Percentiles rank a stretch among this genome's conserved stretches.
phyloP scores from a whole-genome alignment of 2,113 vertebrate species.

The Sterrhoptilus dennistouni region DNA sequence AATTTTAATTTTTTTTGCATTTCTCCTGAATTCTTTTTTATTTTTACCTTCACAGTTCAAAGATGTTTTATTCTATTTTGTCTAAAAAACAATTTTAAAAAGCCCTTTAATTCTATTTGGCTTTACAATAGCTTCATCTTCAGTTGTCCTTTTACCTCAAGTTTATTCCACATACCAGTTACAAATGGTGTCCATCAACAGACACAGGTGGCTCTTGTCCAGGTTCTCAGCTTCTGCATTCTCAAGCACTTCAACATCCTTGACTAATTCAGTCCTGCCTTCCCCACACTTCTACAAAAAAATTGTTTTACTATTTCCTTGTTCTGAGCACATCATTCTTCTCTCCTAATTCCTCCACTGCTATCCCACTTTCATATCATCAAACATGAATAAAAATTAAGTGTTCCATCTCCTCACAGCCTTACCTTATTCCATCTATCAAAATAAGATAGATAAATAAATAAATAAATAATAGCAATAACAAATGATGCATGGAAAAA shows the following conservation, averaged over 20 bases:
- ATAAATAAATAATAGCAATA: neutral
- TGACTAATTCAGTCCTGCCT: neutral
- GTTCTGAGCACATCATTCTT: neutral
- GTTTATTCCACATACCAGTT: neutral
- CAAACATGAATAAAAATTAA: neutral
- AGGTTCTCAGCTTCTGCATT: neutral
- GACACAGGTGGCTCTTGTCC: neutral
- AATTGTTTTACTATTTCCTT: neutral
- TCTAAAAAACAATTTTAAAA: neutral
- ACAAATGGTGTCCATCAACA: neutral
- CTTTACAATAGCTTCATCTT: neutral
- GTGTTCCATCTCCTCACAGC: neutral
- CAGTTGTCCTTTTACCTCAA: neutral
- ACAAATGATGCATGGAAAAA: neutral
- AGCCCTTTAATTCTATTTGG: fast-evolving
- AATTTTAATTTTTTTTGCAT: neutral
- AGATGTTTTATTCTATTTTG: neutral
- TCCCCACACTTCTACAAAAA: neutral
- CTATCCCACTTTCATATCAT: neutral
- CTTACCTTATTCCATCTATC: neutral
- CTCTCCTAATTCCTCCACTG: neutral
- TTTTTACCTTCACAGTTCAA: neutral
- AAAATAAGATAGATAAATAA: neutral
- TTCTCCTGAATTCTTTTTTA: neutral
- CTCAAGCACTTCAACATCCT: neutral